phyloP scores from a whole-genome alignment of 53 echinoderm and acorn worm species.

The Paracentrotus lividus region DNA sequence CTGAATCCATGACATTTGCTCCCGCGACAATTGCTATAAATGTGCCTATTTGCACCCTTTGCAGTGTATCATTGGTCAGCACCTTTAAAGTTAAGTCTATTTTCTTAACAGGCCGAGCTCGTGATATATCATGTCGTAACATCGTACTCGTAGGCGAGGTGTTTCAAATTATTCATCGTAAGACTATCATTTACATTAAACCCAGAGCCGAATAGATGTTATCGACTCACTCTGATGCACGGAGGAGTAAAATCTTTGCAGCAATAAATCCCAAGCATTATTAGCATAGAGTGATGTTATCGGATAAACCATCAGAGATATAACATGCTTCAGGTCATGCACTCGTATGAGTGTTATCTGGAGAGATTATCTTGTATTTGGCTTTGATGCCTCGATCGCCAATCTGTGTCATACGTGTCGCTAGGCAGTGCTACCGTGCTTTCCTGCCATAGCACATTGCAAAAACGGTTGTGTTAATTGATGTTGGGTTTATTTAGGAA shows the following conservation, averaged over 20 bases:
- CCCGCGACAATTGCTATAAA: no score
- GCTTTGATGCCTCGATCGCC: not conserved
- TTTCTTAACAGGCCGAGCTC: no score
- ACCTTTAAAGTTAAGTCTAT: no score
- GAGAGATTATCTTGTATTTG: not conserved
- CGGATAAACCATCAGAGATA: not conserved
- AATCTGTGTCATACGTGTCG: not conserved
- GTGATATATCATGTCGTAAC: not conserved
- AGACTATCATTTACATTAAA: constrained; percentile 7
- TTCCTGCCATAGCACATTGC: not conserved
- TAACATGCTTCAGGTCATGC: not conserved
- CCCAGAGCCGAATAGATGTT: not conserved
- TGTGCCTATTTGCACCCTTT: no score
- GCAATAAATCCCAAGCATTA: not conserved
- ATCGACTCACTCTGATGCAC: not conserved
- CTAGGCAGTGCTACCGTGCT: not conserved
- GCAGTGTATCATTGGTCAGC: no score
- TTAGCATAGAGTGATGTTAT: not conserved
- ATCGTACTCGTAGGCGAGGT: not conserved
- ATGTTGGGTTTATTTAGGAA: no score
- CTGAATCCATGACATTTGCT: no score
- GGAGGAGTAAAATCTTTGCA: not conserved
- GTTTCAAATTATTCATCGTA: not conserved
- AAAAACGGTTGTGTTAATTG: no score
- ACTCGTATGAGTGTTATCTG: not conserved